These are phyloP conservation scores for Sebastolobus alascanus DNA, from an alignment of 2,797 vertebrate species.

Conservation along the genomic window DNA sequence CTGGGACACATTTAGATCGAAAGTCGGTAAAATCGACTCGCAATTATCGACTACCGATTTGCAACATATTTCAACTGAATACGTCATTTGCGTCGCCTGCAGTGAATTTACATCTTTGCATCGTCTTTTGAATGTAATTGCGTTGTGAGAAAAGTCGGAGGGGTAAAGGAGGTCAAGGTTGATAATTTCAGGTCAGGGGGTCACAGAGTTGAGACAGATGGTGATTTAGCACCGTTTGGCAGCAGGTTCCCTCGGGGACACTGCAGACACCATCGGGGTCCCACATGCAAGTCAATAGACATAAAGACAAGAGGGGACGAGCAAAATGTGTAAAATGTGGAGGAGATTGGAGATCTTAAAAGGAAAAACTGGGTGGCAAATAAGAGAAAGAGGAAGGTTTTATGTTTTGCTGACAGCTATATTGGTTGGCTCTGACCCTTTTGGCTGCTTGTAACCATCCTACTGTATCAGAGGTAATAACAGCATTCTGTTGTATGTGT, in stretches of 20 bases:
- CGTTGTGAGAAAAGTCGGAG: slow-evolving; percentile 49
- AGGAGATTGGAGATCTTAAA: not conserved
- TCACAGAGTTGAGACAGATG: slow-evolving; percentile 79
- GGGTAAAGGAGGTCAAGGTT: slow-evolving; percentile 75
- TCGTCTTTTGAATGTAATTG: not conserved
- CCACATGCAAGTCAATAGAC: slow-evolving; percentile 7
- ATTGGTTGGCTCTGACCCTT: not conserved
- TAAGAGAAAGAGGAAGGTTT: not conserved
- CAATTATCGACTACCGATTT: no score
- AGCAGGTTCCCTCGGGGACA: slow-evolving; percentile 55
- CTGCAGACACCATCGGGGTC: slow-evolving; percentile 2
- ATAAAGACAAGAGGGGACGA: slow-evolving; percentile 2
- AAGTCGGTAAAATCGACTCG: no score
- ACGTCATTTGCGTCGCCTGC: no score
- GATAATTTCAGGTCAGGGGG: slow-evolving; percentile 77
- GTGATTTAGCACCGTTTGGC: slow-evolving; percentile 68
- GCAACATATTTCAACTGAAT: no score
- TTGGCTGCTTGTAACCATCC: not conserved
- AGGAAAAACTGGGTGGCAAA: not conserved
- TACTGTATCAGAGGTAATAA: not conserved
- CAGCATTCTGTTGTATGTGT: not conserved
- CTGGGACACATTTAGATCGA: no score
- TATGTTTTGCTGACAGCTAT: not conserved
- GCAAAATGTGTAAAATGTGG: not conserved
- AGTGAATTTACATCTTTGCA: no score